These are phyloP conservation scores for Carabus problematicus DNA, from an alignment of 2,888 invertebrate species.

Conservation along the genomic window DNA sequence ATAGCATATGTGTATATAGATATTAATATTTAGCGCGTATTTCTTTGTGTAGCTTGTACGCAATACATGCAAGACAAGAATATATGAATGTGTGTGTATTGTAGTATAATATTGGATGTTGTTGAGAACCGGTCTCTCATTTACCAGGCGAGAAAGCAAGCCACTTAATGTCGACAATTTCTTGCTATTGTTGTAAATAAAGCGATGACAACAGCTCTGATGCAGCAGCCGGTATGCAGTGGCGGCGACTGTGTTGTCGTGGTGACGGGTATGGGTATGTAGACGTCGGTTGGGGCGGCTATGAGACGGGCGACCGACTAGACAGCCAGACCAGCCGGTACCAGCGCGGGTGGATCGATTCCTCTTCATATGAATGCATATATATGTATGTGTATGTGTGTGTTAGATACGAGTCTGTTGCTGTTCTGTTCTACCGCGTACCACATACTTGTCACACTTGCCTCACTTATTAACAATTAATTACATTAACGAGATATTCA, in stretches of 20 bases:
- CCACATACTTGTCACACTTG: neutral
- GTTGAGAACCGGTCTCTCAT: too few relatives aligned
- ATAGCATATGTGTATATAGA: too few relatives aligned
- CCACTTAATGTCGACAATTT: constrained; percentile 14
- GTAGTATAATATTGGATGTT: too few relatives aligned
- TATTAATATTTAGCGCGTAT: too few relatives aligned
- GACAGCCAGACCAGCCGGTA: constrained; percentile 1
- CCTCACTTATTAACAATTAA: too few relatives aligned
- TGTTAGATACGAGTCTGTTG: neutral
- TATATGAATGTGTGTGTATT: too few relatives aligned
- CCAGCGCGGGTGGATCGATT: constrained; percentile 19
- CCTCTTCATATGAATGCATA: constrained; percentile 5
- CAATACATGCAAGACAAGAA: too few relatives aligned
- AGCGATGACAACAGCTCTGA: constrained; percentile 25
- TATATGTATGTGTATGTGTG: neutral
- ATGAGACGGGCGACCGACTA: constrained; percentile 10
- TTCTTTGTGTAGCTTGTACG: too few relatives aligned
- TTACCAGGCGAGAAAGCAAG: neutral
- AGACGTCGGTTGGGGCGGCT: neutral
- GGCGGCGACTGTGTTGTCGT: neutral
- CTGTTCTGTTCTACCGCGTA: neutral
- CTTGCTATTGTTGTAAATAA: constrained; percentile 21
- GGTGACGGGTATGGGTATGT: neutral
- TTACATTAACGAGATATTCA: neutral
- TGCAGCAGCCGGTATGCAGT: neutral